phyloP scores from a whole-genome alignment of 37 sponge, comb jelly and placozoan species.

The Chondrosia reniformis region DNA sequence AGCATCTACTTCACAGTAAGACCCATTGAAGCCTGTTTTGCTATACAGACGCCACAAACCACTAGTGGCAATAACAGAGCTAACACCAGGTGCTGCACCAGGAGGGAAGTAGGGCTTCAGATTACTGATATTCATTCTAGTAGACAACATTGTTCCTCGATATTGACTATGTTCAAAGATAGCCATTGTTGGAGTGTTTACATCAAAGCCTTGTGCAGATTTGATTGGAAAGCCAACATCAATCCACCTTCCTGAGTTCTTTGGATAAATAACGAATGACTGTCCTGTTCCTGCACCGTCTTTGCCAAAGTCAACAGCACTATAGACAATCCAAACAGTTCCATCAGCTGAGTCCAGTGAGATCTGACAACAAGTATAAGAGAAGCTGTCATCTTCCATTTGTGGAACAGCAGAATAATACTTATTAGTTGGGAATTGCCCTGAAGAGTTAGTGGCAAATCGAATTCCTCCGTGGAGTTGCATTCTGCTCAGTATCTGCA shows the following conservation, averaged over 20 bases:
- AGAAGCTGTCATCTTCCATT: no score
- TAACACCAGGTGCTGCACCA: neutral
- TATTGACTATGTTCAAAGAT: constrained; percentile 4
- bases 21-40: constrained; percentile 9
- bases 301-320: neutral
- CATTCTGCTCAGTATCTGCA: no score
- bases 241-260: neutral
- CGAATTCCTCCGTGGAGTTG: no score
- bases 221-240: neutral
- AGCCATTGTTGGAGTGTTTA: neutral
- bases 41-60: neutral
- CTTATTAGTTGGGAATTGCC: no score
- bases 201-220: constrained; percentile 16
- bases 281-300: neutral
- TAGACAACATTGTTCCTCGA: neutral
- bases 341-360: no score
- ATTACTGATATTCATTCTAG: neutral
- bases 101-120: neutral
- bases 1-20: neutral
- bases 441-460: no score
- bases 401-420: no score
- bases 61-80: neutral
- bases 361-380: no score
- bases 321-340: constrained; percentile 22
- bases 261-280: neutral